phyloP scores from a whole-genome alignment of 2,797 vertebrate genomes.

The Saxicola maurus region DNA sequence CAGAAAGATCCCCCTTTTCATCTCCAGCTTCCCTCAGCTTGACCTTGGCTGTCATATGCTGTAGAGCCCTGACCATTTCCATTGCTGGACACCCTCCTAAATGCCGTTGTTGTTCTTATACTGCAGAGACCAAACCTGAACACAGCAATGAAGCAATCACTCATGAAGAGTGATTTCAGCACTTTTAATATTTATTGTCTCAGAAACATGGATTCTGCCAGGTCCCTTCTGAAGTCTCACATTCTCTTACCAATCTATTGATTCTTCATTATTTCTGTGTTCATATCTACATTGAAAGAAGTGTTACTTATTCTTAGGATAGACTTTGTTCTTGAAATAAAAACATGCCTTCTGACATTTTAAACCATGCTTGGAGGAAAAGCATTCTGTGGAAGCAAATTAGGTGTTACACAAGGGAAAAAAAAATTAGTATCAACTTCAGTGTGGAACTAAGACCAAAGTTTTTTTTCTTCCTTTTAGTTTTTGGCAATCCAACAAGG shows the following conservation, averaged over 20 bases:
- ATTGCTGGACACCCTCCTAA: neutral
- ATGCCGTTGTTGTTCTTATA: neutral
- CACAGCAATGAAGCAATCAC: neutral
- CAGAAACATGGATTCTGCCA: neutral
- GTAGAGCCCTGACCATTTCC: neutral
- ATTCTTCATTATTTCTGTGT: neutral
- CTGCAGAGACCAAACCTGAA: neutral
- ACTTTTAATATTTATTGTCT: neutral
- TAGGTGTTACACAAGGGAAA: neutral
- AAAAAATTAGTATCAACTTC: neutral
- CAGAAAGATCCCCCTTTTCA: neutral
- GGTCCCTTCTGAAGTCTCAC: neutral
- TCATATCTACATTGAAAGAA: neutral
- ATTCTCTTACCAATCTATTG: neutral
- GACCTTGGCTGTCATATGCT: neutral
- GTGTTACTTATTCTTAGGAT: neutral
- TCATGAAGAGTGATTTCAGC: neutral
- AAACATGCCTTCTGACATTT: neutral
- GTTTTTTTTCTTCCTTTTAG: neutral
- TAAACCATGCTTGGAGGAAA: neutral
- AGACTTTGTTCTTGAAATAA: neutral
- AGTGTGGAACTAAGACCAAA: neutral
- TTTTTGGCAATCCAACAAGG: neutral
- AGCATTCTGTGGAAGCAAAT: neutral
- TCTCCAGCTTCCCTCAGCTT: neutral